Conservation (phyloP, 2,113 vertebrate species). For the Machaerirhynchus nigripectus region DNA sequence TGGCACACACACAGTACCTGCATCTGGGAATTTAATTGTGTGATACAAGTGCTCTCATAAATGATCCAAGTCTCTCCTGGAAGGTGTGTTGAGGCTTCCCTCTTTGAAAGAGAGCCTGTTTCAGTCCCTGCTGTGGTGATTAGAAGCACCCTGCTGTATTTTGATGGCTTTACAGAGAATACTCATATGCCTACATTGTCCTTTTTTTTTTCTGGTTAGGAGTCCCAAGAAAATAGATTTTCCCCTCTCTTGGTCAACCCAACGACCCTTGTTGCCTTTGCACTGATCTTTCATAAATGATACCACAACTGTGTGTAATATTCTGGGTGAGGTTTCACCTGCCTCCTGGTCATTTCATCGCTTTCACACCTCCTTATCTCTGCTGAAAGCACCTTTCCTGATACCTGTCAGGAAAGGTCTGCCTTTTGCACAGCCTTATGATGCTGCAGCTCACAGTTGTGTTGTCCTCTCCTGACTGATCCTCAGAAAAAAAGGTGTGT, state of each 20-base stretch:
- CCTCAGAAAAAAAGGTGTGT: background rate
- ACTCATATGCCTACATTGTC: background rate
- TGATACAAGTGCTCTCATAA: background rate
- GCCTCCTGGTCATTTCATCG: background rate
- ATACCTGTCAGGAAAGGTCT: background rate
- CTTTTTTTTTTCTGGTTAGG: background rate
- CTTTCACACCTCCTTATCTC: background rate
- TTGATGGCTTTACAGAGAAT: background rate
- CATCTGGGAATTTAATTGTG: background rate
- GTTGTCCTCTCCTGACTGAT: background rate
- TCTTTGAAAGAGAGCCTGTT: background rate
- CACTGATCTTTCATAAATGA: background rate
- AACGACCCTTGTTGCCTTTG: background rate
- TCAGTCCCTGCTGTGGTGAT: background rate
- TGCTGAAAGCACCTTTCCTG: background rate
- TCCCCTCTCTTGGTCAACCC: background rate
- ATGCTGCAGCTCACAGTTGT: rapidly evolving
- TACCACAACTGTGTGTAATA: background rate
- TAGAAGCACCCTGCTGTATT: background rate
- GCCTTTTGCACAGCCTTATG: background rate
- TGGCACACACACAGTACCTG: background rate
- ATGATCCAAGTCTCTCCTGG: background rate
- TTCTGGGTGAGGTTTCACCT: background rate
- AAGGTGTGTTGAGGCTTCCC: background rate
- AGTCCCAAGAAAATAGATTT: background rate